A percentile compares a stretch with the other conserved stretches of the same genome.
Conservation (phyloP, 2,888 invertebrate species). For the Cerceris ruficornis region DNA sequence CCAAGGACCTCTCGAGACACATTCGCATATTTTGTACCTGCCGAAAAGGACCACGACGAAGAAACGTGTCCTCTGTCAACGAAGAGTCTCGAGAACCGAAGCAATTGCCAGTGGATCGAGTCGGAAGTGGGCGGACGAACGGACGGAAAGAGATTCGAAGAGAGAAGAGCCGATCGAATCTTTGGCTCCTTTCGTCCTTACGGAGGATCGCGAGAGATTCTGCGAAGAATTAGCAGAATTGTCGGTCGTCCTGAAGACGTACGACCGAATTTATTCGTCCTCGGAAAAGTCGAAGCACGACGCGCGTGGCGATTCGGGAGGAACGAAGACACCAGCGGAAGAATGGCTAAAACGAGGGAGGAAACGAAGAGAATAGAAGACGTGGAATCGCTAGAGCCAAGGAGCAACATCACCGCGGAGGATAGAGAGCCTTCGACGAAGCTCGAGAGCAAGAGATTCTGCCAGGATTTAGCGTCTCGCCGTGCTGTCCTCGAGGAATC, state of each 20-base stretch:
- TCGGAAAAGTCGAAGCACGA: no score
- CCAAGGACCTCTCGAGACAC: not conserved
- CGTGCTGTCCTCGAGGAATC: not conserved
- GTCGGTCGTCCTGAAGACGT: no score
- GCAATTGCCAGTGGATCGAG: not conserved
- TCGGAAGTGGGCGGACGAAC: not conserved
- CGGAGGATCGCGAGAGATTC: not conserved
- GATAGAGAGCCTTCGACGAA: not conserved
- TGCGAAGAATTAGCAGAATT: not conserved
- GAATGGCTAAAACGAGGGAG: no score
- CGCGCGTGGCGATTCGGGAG: no score
- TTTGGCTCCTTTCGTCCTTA: not conserved
- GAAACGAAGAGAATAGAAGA: not conserved
- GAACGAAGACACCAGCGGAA: no score
- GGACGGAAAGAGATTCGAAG: not conserved
- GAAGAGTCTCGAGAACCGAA: not conserved
- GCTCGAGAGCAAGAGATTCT: not conserved
- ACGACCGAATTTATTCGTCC: no score
- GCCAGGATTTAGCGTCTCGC: not conserved
- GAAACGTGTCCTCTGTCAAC: not conserved
- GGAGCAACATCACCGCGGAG: not conserved
- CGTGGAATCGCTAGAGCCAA: not conserved
- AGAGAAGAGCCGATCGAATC: not conserved
- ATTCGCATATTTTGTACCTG: conserved; percentile 42
- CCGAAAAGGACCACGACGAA: conserved; percentile 29